These are phyloP conservation scores for Glyphotaelius pellucidus DNA, from an alignment of 2,888 invertebrate species.

Conservation along the genomic window DNA sequence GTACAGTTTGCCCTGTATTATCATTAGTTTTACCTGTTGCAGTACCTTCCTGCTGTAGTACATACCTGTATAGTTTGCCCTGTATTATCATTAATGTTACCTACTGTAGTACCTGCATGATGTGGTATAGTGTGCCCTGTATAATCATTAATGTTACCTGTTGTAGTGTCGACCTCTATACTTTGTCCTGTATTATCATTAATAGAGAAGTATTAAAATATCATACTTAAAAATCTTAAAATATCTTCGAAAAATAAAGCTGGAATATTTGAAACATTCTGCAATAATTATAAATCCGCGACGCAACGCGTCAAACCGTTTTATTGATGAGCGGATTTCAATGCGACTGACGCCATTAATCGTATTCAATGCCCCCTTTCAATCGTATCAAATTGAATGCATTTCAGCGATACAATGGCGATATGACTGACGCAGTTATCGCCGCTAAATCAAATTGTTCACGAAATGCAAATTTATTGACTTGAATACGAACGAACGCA, in stretches of 20 bases:
- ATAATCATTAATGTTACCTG: too few species aligned
- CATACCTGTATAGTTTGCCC: too few species aligned
- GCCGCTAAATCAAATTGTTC: background rate
- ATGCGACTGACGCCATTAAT: background rate
- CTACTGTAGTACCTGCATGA: too few species aligned
- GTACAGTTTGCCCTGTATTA: too few species aligned
- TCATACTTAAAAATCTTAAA: background rate
- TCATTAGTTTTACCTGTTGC: too few species aligned
- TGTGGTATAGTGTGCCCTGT: too few species aligned
- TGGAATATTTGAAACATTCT: background rate
- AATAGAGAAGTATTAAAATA: background rate
- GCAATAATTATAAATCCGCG: background rate
- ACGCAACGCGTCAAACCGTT: background rate
- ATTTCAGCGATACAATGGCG: background rate
- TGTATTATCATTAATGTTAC: too few species aligned
- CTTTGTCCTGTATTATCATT: background rate
- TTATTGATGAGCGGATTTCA: background rate
- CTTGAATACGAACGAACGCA: background rate
- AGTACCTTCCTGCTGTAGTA: too few species aligned
- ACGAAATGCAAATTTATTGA: background rate
- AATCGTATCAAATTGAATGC: background rate
- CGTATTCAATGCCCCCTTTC: background rate
- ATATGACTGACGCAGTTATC: background rate
- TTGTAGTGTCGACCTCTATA: too few species aligned
- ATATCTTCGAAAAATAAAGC: background rate